These are phyloP conservation scores for Myodes glareolus DNA, from an alignment of 2,113 vertebrate species.

Conservation along the genomic window DNA sequence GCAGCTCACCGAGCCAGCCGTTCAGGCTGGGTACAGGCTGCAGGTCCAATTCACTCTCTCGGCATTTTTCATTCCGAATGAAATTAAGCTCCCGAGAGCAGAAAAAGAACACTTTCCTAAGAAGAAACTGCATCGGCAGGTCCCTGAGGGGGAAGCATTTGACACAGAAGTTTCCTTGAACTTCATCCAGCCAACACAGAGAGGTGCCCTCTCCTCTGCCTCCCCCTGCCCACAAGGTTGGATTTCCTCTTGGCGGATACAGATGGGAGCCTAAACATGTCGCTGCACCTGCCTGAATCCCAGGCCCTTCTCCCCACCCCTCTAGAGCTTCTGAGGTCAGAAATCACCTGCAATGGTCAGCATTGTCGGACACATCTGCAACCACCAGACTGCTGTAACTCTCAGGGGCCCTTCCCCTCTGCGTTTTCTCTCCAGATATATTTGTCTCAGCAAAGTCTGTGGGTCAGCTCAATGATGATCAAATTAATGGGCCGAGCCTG, in stretches of 20 bases:
- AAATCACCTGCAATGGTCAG: constrained; percentile 3
- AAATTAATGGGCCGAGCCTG: neutral
- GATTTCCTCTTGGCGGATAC: constrained; percentile 51
- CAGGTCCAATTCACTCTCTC: constrained; percentile 72
- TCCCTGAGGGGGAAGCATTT: constrained; percentile 75
- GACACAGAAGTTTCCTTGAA: constrained; percentile 64
- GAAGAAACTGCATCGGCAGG: constrained; percentile 71
- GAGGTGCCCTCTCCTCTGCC: neutral
- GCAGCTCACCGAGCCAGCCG: fast-evolving
- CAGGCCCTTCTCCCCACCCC: neutral
- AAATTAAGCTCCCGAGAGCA: constrained; percentile 78
- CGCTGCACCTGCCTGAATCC: neutral
- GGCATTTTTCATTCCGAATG: constrained; percentile 77
- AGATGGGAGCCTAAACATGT: constrained; percentile 25
- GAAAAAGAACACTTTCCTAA: constrained; percentile 49
- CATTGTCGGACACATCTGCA: neutral
- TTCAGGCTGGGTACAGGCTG: neutral
- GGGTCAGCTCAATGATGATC: neutral
- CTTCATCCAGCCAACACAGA: constrained; percentile 50
- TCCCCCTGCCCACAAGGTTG: neutral
- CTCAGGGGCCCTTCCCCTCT: neutral
- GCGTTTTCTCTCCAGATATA: neutral
- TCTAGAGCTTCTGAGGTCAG: neutral
- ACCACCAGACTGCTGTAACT: neutral
- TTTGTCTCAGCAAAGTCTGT: constrained; percentile 59